A percentile compares a stretch with the other conserved stretches of the same genome.
phyloP scores from a whole-genome alignment of 2,797 vertebrate species.

The Sylvilagus floridanus region DNA sequence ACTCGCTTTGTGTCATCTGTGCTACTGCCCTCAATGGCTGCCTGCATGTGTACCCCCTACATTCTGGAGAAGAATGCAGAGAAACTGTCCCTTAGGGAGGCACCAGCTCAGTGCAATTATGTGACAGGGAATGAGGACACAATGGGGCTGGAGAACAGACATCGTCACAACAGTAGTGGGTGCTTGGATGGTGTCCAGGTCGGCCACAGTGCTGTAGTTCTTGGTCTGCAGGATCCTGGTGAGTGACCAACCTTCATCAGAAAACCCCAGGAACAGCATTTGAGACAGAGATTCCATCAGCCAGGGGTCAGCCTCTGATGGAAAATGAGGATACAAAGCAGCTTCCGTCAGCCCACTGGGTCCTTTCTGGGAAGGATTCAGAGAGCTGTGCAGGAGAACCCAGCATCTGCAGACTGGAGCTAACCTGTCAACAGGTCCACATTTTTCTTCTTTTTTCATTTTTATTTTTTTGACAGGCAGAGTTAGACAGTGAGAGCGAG shows the following conservation, averaged over 20 bases:
- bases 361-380: constrained; percentile 70
- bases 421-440: constrained; percentile 93
- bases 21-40: not conserved
- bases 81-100: not conserved
- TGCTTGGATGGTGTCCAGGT: constrained; percentile 94
- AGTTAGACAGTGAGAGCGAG: no score
- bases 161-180: constrained; percentile 78
- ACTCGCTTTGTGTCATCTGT: not conserved
- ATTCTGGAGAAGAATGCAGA: not conserved
- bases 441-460: no score
- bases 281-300: constrained; percentile 94
- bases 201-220: constrained; percentile 90
- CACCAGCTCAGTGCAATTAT: not conserved
- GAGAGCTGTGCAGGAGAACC: constrained; percentile 41
- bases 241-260: constrained; percentile 94
- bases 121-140: no score
- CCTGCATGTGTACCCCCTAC: no score
- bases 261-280: constrained; percentile 96
- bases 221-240: constrained; percentile 94
- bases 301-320: constrained; percentile 92
- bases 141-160: not conserved
- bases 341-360: constrained; percentile 92
- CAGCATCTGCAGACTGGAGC: constrained; percentile 91
- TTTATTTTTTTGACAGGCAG: no score
- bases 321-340: constrained; percentile 93